These are phyloP conservation scores for Suillia variegata DNA, from an alignment of 2,888 invertebrate species.

Conservation along the genomic window DNA sequence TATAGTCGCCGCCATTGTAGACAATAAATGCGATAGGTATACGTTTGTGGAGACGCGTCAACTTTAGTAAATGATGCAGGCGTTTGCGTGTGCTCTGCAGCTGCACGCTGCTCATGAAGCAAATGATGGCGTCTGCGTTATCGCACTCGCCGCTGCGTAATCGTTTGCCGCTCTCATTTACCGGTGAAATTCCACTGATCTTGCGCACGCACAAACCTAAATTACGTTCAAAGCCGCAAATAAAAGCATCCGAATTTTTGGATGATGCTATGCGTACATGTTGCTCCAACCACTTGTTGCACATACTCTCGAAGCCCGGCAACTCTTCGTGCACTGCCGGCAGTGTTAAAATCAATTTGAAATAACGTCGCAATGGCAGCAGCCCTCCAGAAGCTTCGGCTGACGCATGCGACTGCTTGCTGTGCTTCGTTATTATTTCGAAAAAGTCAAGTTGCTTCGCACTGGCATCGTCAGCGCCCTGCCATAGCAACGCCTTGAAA, in stretches of 20 bases:
- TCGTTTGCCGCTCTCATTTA: slow-evolving; percentile 44
- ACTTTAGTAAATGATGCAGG: slow-evolving; percentile 43
- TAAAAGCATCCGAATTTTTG: slow-evolving; percentile 28
- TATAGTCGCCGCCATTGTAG: slow-evolving; percentile 31
- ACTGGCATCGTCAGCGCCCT: not conserved
- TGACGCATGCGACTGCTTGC: slow-evolving; percentile 23
- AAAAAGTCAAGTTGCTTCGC: slow-evolving; percentile 41
- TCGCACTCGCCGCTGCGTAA: slow-evolving; percentile 38
- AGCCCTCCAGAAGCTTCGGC: too few species aligned
- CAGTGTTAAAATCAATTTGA: slow-evolving; percentile 50
- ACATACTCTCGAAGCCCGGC: slow-evolving; percentile 45
- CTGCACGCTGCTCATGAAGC: slow-evolving; percentile 39
- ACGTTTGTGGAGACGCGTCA: slow-evolving; percentile 36
- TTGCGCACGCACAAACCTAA: slow-evolving; percentile 56
- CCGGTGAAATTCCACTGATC: slow-evolving; percentile 41
- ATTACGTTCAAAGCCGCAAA: slow-evolving; percentile 40
- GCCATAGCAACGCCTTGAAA: slow-evolving; percentile 38
- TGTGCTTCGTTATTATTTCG: slow-evolving; percentile 34
- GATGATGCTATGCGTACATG: slow-evolving; percentile 25
- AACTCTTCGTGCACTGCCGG: slow-evolving; percentile 44
- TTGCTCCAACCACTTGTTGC: slow-evolving; percentile 46
- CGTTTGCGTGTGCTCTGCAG: slow-evolving; percentile 40
- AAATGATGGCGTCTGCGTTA: slow-evolving; percentile 50
- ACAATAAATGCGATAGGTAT: slow-evolving; percentile 49
- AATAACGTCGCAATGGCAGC: slow-evolving; percentile 43